Evolutionary conservation across 2,797 vertebrate species (phyloP).

Genomic region (Threskiornis aethiopicus): DNA sequence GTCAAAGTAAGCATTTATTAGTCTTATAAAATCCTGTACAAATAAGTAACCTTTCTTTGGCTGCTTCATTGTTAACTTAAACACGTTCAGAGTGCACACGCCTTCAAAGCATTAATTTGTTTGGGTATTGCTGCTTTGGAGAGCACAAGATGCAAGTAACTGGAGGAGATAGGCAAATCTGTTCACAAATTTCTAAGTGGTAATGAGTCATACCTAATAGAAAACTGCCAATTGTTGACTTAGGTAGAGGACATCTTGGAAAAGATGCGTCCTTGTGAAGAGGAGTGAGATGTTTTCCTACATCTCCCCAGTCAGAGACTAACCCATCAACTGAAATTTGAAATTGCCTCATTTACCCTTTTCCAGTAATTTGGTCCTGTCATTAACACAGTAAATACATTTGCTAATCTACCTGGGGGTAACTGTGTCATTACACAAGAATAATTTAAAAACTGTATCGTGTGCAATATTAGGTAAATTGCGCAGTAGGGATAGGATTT

Average conservation of each 20-base stretch:
- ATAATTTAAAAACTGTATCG: neutral
- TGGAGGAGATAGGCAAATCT: neutral
- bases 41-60: conserved; percentile 6
- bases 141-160: neutral
- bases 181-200: neutral
- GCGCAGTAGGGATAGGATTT: neutral
- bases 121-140: neutral
- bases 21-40: neutral
- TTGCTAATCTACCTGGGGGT: neutral
- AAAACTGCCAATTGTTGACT: neutral
- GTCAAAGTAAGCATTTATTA: neutral
- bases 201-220: neutral
- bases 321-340: neutral
- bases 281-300: neutral
- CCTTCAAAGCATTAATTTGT: neutral
- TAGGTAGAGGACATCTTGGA: neutral
- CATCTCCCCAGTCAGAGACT: neutral
- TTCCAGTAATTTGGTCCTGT: neutral
- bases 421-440: neutral
- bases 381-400: neutral
- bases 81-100: neutral
- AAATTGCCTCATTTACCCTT: neutral
- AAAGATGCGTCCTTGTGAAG: neutral
- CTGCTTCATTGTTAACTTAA: conserved; percentile 5
- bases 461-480: neutral